Percentiles rank a stretch among this genome's conserved stretches.
Evolutionary conservation across 2,113 vertebrate species (phyloP).

Genomic region (Genyomyrus donnyi): DNA sequence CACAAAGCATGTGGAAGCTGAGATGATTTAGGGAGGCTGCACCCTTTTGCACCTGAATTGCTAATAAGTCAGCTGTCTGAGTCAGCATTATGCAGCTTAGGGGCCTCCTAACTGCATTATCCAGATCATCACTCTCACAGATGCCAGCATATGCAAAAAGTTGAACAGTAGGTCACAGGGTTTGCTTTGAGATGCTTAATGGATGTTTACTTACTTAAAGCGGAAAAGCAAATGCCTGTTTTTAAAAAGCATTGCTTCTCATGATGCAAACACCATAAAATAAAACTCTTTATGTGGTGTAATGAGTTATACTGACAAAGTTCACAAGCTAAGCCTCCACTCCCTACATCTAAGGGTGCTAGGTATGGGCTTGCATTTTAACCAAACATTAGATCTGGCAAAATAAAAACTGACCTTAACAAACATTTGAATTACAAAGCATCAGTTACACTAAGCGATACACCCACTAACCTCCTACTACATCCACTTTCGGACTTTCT

Average conservation of each 20-base stretch:
- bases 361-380: not conserved
- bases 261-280: not conserved
- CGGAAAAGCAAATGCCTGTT: not conserved
- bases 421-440: not conserved
- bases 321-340: not conserved
- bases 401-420: not conserved
- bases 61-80: not conserved
- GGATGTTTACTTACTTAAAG: not conserved
- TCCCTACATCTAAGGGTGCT: not conserved
- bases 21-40: not conserved
- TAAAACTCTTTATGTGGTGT: not conserved
- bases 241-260: not conserved
- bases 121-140: conserved; percentile 1
- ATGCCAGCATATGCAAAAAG: not conserved
- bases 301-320: not conserved
- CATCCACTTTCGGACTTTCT: not conserved
- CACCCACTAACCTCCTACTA: not conserved
- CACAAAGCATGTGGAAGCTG: not conserved
- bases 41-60: not conserved
- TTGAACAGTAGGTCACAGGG: not conserved
- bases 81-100: not conserved
- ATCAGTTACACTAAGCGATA: not conserved
- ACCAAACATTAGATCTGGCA: not conserved
- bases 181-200: not conserved
- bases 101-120: not conserved